Evolutionary conservation across 2,113 vertebrate species (phyloP).

Genomic region (Xyliphius kryptos): DNA sequence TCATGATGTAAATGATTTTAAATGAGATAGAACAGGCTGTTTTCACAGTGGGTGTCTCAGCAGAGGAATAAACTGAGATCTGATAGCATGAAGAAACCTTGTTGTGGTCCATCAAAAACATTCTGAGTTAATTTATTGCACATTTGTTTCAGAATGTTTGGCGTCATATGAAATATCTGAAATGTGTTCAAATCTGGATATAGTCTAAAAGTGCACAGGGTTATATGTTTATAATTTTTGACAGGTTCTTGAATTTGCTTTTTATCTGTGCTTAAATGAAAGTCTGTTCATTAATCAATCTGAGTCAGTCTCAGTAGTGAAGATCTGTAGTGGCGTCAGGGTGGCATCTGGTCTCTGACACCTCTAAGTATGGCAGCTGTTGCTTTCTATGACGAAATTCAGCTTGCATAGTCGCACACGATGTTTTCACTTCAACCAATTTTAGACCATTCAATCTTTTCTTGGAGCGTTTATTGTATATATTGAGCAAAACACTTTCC

Average conservation of each 20-base stretch:
- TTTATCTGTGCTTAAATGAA: no score
- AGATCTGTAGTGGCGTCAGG: conserved; percentile 27
- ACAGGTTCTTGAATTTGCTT: no score
- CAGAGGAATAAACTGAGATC: conserved; percentile 24
- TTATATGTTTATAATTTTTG: no score
- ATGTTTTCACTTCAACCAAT: conserved; percentile 29
- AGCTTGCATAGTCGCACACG: conserved; percentile 33
- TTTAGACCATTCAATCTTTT: conserved; percentile 14
- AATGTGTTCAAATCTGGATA: no score
- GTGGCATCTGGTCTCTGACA: conserved; percentile 40
- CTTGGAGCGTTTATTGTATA: no score
- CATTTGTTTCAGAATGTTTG: no score
- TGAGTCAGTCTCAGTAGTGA: conserved; percentile 27
- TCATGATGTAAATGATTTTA: conserved; percentile 46
- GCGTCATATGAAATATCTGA: no score
- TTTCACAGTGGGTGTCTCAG: conserved; percentile 33
- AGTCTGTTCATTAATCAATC: no score
- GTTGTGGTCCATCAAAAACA: conserved; percentile 35
- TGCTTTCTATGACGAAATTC: conserved; percentile 37
- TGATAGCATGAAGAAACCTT: conserved; percentile 20
- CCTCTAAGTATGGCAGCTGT: conserved; percentile 41
- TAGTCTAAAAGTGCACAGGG: no score
- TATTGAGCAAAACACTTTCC: no score
- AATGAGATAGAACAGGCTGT: conserved; percentile 41
- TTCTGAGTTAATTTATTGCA: no score